Percentiles rank a stretch among this genome's conserved stretches.
Evolutionary conservation across 2,113 vertebrate genomes (phyloP).

Genomic region (Ondatra zibethicus): DNA sequence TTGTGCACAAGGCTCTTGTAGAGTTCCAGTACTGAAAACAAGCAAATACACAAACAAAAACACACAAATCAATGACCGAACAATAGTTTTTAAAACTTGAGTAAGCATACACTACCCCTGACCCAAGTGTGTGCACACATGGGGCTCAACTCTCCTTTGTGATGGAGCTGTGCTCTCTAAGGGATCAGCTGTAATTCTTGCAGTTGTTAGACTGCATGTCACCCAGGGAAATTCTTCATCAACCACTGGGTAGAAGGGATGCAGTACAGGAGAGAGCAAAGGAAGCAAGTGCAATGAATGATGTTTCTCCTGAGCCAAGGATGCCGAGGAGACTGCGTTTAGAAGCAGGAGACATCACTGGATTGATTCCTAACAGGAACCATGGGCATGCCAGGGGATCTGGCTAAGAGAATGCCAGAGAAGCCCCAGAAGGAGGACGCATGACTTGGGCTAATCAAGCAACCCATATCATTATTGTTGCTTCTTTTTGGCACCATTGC

Average conservation of each 20-base stretch:
- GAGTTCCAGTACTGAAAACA: background rate
- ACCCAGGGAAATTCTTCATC: background rate
- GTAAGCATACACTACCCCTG: background rate
- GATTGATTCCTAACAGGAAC: slow-evolving; percentile 35
- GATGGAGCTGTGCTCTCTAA: background rate
- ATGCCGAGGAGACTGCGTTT: slow-evolving; percentile 12
- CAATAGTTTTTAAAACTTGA: background rate
- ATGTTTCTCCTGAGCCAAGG: background rate
- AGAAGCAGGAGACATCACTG: slow-evolving; percentile 6
- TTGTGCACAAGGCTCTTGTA: background rate
- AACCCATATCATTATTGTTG: background rate
- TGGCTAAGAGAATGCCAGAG: background rate
- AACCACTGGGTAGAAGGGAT: background rate
- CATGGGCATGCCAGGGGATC: background rate
- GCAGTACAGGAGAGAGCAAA: slow-evolving; percentile 11
- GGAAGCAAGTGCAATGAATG: background rate
- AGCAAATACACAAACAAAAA: background rate
- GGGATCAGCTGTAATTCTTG: background rate
- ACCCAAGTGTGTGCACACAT: rapidly evolving
- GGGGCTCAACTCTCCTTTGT: background rate
- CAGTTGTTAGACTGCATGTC: background rate
- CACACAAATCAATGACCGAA: background rate
- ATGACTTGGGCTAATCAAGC: slow-evolving; percentile 24
- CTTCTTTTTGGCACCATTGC: background rate
- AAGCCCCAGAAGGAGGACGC: background rate